Base-by-base conservation (phyloP, 2,888 invertebrate genomes). In the Hirtodrosophila confusa region DNA sequence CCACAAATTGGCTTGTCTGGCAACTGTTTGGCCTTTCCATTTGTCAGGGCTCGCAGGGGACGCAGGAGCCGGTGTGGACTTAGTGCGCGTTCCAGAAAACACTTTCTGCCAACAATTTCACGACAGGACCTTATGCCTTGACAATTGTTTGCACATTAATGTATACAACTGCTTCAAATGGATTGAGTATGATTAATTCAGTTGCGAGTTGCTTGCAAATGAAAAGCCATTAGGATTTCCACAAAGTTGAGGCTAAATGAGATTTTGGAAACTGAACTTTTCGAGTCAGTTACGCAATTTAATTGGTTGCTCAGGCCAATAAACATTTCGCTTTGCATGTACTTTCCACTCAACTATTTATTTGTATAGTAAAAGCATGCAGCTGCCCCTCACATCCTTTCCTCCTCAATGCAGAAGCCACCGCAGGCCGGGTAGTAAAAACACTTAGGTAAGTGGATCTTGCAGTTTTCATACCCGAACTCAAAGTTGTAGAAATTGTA, bases 1-100 rank as follows among this genome's bases (percentile, higher is more conserved):
- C 80, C 75, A 47, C 80, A 78, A 70, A 78, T 78, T 78, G 78
- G 78, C 69, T 67, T 57, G 61, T 75, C 63, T 58, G 63, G 48
- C 40, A 51, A 53, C 33, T 31, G 50, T 50, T 44, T 48, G 57
- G 27, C 36, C 27, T 36, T 43, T 45, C 33, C 39, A 11, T 36
- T 48, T 55, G 40, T 10, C 17, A 35, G 39, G 27, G 49, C 49
- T 48, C 35, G 36, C 51, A 51, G 24, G 36, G 29, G 49, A 36
- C 17, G 45, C 36, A 37, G 39, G n/a, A 31, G 10, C 8, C 4
- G 31, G 31, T 3, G 7, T 9, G 9, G 9, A 31, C 8, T 3
- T 31, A 31, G 11, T 33, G 12, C 37, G 5, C 12, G 54, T 41
- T 55, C 36, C n/a, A 4, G 23, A 53, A 49, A 40, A 33, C 17